These are phyloP conservation scores for Cetonia aurata DNA, from an alignment of 2,888 invertebrate genomes.

Conservation along the genomic window DNA sequence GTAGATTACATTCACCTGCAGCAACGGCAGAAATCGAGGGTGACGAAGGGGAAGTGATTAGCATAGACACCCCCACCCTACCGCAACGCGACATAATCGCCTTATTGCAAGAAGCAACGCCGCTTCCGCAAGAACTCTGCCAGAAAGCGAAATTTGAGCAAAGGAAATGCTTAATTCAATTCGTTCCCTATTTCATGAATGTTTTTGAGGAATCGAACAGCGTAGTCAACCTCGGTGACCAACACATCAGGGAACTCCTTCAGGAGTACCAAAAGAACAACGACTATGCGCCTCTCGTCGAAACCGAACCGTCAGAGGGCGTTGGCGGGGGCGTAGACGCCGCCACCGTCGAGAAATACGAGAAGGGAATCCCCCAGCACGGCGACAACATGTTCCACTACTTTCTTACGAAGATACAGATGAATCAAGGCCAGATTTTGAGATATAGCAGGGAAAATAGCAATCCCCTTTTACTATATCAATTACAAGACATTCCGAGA, in stretches of 20 bases:
- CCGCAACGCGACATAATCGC: constrained; percentile 79
- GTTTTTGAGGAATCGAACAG: constrained; percentile 72
- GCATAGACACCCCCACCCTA: constrained; percentile 80
- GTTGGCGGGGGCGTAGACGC: constrained; percentile 53
- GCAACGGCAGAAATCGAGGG: constrained; percentile 88
- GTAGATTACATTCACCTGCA: constrained; percentile 70
- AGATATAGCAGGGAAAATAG: constrained; percentile 81
- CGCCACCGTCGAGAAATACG: constrained; percentile 77
- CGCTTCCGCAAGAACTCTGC: constrained; percentile 66
- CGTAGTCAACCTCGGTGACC: constrained; percentile 61
- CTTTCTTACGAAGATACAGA: constrained; percentile 79
- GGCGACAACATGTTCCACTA: constrained; percentile 87
- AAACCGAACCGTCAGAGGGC: constrained; percentile 43
- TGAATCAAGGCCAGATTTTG: constrained; percentile 85
- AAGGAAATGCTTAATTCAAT: constrained; percentile 60
- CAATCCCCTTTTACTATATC: constrained; percentile 78
- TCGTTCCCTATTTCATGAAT: constrained; percentile 70
- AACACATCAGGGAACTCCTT: constrained; percentile 74
- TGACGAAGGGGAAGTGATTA: constrained; percentile 82
- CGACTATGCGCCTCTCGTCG: constrained; percentile 59
- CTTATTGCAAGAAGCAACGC: constrained; percentile 76
- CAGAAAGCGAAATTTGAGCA: constrained; percentile 53
- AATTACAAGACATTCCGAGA: constrained; percentile 70
- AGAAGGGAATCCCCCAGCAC: constrained; percentile 82
- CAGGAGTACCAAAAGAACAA: constrained; percentile 72